Evolutionary conservation across 2,113 vertebrate genomes (phyloP).

Genomic region (Sakesphorus luctuosus): DNA sequence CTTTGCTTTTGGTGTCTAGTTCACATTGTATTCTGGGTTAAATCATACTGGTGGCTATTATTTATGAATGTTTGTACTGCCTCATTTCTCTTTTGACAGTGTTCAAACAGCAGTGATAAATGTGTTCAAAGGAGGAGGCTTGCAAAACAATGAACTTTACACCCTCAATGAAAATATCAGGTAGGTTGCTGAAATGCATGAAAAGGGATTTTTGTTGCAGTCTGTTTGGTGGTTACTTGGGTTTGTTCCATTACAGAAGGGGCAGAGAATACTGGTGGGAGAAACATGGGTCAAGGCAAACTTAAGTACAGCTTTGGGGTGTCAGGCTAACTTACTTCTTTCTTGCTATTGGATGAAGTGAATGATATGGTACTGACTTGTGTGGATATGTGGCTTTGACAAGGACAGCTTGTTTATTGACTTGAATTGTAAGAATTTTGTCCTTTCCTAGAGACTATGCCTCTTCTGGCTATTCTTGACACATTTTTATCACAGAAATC

Average conservation of each 20-base stretch:
- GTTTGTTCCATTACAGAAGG: neutral
- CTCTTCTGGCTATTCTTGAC: neutral
- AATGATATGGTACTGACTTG: neutral
- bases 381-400: neutral
- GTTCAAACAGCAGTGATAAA: slow-evolving; percentile 95
- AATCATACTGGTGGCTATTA: neutral
- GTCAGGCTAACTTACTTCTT: neutral
- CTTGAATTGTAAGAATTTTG: neutral
- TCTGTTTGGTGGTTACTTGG: neutral
- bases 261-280: neutral
- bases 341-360: neutral
- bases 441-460: neutral
- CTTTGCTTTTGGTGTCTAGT: neutral
- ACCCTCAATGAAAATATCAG: slow-evolving; percentile 93
- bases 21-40: neutral
- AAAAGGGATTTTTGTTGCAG: neutral
- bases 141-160: slow-evolving; percentile 90
- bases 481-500: neutral
- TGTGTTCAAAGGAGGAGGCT: slow-evolving; percentile 90
- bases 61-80: neutral
- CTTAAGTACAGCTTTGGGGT: neutral
- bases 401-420: neutral
- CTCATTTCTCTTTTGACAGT: slow-evolving; percentile 72
- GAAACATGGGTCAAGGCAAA: neutral
- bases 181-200: slow-evolving; percentile 60